Conservation (phyloP, 2,888 invertebrate genomes). For the Hofmannophila pseudospretella region DNA sequence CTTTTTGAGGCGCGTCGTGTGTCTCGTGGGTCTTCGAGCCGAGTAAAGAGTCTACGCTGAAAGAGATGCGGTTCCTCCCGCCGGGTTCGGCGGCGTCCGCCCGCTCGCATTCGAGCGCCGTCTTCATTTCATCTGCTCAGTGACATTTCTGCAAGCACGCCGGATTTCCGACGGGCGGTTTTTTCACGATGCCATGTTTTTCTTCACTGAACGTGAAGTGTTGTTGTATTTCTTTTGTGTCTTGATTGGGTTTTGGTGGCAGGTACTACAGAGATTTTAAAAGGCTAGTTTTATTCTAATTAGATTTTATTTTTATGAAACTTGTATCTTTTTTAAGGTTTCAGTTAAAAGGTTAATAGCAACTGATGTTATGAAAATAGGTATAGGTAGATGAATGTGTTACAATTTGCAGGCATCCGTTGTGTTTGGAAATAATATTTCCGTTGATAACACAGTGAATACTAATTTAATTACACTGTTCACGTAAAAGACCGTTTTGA, state of each 20-base stretch:
- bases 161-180: constrained; percentile 4
- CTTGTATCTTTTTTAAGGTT: not conserved
- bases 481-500: constrained; percentile 26
- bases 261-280: not conserved
- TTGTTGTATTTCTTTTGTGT: no score
- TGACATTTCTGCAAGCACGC: constrained; percentile 44
- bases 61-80: constrained; percentile 82
- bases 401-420: constrained; percentile 13
- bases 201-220: no score
- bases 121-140: constrained; percentile 73
- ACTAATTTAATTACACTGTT: constrained; percentile 34
- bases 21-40: constrained; percentile 37
- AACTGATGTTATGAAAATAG: constrained; percentile 5
- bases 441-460: constrained; percentile 19
- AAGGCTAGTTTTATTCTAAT: no score
- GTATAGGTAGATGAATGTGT: constrained; percentile 13
- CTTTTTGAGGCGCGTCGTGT: constrained; percentile 40
- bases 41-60: constrained; percentile 84
- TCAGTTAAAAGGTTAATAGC: not conserved
- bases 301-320: not conserved
- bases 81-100: constrained; percentile 69
- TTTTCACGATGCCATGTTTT: constrained; percentile 8
- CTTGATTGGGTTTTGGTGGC: not conserved
- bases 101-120: constrained; percentile 72
- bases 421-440: constrained; percentile 18